Conservation (phyloP, 2,888 invertebrate genomes). For the Ptychoptera albimana region DNA sequence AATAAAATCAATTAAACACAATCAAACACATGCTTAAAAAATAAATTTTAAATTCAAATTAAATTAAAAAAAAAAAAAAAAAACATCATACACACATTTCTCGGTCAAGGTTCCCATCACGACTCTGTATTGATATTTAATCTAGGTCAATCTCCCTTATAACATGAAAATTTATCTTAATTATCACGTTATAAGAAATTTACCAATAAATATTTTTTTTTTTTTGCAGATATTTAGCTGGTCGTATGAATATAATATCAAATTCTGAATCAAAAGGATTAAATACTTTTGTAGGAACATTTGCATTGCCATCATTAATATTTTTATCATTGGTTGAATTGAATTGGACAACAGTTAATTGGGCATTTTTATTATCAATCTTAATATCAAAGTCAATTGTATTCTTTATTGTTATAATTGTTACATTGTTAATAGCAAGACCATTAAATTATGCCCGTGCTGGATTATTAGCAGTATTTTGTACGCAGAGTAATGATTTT, state of each 20-base stretch:
- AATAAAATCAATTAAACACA: too few relatives aligned
- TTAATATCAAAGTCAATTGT: conserved; percentile 71
- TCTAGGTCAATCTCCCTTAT: too few relatives aligned
- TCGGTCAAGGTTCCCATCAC: too few relatives aligned
- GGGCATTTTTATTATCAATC: conserved; percentile 78
- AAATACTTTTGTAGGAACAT: conserved; percentile 83
- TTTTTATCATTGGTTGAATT: conserved; percentile 77
- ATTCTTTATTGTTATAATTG: conserved; percentile 60
- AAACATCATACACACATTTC: too few relatives aligned
- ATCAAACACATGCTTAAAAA: too few relatives aligned
- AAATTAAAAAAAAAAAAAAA: too few relatives aligned
- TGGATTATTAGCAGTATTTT: conserved; percentile 85
- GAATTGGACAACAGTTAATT: conserved; percentile 71
- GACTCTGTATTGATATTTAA: conserved; percentile 4
- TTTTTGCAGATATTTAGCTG: conserved; percentile 59
- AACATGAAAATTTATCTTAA: too few relatives aligned
- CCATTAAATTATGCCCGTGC: conserved; percentile 71
- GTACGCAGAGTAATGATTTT: conserved; percentile 95
- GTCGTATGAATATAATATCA: conserved; percentile 65
- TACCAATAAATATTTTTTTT: too few relatives aligned
- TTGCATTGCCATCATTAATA: conserved; percentile 82
- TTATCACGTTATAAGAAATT: too few relatives aligned
- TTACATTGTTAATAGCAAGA: conserved; percentile 63
- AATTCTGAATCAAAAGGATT: conserved; percentile 77
- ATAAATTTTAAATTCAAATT: too few relatives aligned